phyloP scores from a whole-genome alignment of 1,140 invertebrate species.

The Conus betulinus region DNA sequence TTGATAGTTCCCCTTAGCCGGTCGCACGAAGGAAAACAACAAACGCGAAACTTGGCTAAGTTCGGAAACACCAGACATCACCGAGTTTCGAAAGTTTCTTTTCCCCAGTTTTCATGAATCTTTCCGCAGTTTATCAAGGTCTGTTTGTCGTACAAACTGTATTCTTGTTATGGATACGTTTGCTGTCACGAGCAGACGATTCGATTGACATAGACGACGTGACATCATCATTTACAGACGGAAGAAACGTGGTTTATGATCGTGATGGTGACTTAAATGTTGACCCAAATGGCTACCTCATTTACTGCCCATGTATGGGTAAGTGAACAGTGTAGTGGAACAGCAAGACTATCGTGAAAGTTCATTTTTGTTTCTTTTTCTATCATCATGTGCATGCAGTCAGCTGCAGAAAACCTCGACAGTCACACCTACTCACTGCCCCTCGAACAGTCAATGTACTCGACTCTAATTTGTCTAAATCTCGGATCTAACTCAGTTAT shows the following conservation, averaged over 20 bases:
- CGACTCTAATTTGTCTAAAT: too few species aligned
- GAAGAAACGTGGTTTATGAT: too few species aligned
- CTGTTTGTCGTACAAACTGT: neutral
- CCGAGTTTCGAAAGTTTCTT: neutral
- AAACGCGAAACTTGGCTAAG: neutral
- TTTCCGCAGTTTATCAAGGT: neutral
- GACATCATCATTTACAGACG: neutral
- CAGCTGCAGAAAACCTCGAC: too few species aligned
- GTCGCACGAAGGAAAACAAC: neutral
- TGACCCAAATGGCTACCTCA: slow-evolving; percentile 83
- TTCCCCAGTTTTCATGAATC: neutral
- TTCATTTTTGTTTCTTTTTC: neutral
- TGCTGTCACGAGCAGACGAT: neutral
- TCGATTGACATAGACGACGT: neutral
- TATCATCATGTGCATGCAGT: too few species aligned
- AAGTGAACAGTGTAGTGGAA: slow-evolving; percentile 72
- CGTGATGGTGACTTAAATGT: neutral
- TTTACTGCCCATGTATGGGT: slow-evolving; percentile 95
- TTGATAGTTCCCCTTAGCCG: neutral
- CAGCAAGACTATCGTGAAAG: too few species aligned
- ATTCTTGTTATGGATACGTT: neutral
- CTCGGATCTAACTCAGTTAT: too few species aligned
- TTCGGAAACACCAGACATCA: neutral
- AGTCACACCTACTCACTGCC: too few species aligned
- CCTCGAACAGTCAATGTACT: too few species aligned